Base-by-base conservation (phyloP, 2,113 vertebrate species). In the Neotragus pygmaeus region DNA sequence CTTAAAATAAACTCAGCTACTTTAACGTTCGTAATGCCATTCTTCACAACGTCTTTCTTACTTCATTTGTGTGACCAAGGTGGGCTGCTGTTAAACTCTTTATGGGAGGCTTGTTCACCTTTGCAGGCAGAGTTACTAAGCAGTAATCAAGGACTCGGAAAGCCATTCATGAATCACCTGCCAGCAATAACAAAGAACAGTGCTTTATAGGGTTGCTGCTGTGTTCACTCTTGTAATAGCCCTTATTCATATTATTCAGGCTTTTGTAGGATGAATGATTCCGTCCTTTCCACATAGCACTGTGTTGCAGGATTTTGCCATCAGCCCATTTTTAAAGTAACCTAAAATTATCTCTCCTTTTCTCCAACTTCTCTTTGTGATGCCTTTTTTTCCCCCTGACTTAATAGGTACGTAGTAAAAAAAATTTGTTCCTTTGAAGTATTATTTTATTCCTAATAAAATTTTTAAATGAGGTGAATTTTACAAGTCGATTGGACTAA, bases 201-300 rank as follows among this genome's bases (percentile, higher is more conserved):
- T 11, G 16, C 4, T 25, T 25, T 53, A 15, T 1, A 3, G 30
- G 15, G 8, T 49, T 30, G 28, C 16, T 14, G 0, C 58, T 43
- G 2, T 1, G 9, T 3, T 73, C 10, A 4, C 15, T 66, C n/a
- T 5, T 25, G 4, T 30, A 4, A 2, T 12, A 33, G 6, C 30
- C 33, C 19, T 21, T 10, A 36, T 8, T 70, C n/a, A 10, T 23
- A 15, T 21, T 43, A 23, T 27, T 33, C 43, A 3, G 14, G 1
- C 17, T 9, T 15, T 11, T 33, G 2, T 23, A 21, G 30, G 36
- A 75, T 27, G 27, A 49, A 47, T 17, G 7, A 57, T 28, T 51
- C 12, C 8, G 0, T 55, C 13, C 47, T 36, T 82, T 47, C 33
- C 14, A 33, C 19, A 7, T 28, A 30, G 12, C 33, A 36, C 1